Evolutionary conservation across 2,113 vertebrate genomes (phyloP).

Genomic region (Anseranas semipalmata): DNA sequence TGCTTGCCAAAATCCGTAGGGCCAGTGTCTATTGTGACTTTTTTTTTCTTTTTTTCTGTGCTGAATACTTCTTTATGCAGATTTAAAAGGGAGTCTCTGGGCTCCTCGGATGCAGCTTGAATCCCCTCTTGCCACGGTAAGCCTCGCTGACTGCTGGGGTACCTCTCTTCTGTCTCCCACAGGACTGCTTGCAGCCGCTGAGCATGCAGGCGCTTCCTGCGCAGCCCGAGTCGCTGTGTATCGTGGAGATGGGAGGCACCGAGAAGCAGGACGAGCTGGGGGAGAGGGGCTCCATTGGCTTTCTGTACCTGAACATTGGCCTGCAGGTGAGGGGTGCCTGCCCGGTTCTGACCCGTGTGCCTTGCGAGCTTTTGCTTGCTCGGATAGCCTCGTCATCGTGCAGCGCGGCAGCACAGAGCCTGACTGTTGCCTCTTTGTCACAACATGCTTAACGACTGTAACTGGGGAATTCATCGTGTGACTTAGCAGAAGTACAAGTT

Average conservation of each 20-base stretch:
- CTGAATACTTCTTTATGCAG: neutral
- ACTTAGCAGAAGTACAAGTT: neutral
- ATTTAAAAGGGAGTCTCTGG: neutral
- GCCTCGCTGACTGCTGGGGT: neutral
- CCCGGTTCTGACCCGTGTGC: neutral
- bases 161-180: neutral
- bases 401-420: neutral
- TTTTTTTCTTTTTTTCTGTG: neutral
- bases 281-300: slow-evolving; percentile 94
- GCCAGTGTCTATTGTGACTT: neutral
- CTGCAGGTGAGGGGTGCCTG: slow-evolving; percentile 86
- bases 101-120: neutral
- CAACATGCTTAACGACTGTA: neutral
- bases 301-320: slow-evolving; percentile 97
- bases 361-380: neutral
- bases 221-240: slow-evolving; percentile 94
- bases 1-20: neutral
- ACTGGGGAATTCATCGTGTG: neutral
- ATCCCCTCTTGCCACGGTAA: neutral
- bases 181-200: slow-evolving; percentile 96
- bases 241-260: slow-evolving; percentile 97
- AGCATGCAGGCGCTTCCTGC: slow-evolving; percentile 98
- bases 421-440: neutral
- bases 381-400: rapidly evolving
- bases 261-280: slow-evolving; percentile 97